Percentiles rank a stretch among this genome's conserved stretches.
Evolutionary conservation across 2,888 invertebrate species (phyloP).

Genomic region (Antheraea yamamai): DNA sequence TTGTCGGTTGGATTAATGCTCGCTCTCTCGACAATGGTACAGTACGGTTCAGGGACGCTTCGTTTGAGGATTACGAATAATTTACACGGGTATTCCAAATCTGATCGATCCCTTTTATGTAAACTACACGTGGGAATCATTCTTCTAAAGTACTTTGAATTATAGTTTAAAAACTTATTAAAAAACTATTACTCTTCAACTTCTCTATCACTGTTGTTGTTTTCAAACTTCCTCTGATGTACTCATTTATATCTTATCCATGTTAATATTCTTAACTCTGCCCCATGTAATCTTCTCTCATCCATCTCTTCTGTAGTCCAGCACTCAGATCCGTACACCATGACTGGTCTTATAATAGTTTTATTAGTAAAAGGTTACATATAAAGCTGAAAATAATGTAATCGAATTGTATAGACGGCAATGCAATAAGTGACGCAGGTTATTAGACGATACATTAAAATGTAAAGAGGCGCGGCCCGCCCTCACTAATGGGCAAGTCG

Average conservation of each 20-base stretch:
- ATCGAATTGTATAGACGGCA: conserved; percentile 32
- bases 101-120: conserved; percentile 21
- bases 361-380: background rate
- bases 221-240: too few relatives aligned
- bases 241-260: too few relatives aligned
- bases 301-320: too few relatives aligned
- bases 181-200: too few relatives aligned
- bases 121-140: conserved; percentile 1
- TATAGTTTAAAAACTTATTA: too few relatives aligned
- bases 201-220: too few relatives aligned
- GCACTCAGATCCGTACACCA: too few relatives aligned
- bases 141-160: conserved; percentile 1
- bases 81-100: conserved; percentile 40
- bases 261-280: too few relatives aligned
- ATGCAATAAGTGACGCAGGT: conserved; percentile 34
- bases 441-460: conserved; percentile 48
- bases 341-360: too few relatives aligned
- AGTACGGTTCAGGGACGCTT: conserved; percentile 28
- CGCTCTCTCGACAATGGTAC: conserved; percentile 49
- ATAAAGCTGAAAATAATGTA: background rate
- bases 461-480: conserved; percentile 57
- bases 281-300: too few relatives aligned
- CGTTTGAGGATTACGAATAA: conserved; percentile 49
- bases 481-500: conserved; percentile 45
- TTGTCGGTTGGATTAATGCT: conserved; percentile 55